Conservation (phyloP, 1,140 invertebrate genomes). For the Mylabris phalerata region DNA sequence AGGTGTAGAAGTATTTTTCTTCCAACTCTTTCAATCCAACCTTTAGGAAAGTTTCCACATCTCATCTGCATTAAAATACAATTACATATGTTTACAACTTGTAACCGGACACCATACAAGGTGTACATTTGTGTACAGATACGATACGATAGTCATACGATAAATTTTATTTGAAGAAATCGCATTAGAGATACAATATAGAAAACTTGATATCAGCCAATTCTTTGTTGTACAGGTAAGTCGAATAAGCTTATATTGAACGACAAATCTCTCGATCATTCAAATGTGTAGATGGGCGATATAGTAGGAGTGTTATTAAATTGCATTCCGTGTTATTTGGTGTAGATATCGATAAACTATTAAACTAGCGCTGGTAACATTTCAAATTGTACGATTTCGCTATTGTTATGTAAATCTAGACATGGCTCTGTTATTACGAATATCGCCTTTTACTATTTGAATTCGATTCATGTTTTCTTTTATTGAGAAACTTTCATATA, state of each 20-base stretch:
- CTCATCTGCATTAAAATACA: constrained; percentile 12
- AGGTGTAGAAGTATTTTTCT: neutral
- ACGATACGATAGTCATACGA: too few relatives aligned
- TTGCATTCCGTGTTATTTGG: too few relatives aligned
- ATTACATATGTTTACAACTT: constrained; percentile 10
- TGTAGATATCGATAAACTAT: too few relatives aligned
- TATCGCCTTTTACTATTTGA: constrained; percentile 18
- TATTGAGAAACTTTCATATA: constrained; percentile 15
- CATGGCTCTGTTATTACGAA: constrained; percentile 18
- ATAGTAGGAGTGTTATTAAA: too few relatives aligned
- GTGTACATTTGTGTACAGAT: constrained; percentile 7
- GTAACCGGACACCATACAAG: constrained; percentile 11
- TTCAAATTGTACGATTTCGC: constrained; percentile 14
- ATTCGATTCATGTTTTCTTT: constrained; percentile 13
- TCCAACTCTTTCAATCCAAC: neutral
- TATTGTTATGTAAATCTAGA: constrained; percentile 19
- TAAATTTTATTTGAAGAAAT: too few relatives aligned
- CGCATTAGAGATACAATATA: too few relatives aligned
- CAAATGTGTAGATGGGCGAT: too few relatives aligned
- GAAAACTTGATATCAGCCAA: too few relatives aligned
- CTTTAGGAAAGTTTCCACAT: neutral
- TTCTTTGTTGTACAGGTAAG: too few relatives aligned
- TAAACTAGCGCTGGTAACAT: neutral
- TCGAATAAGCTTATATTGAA: too few relatives aligned
- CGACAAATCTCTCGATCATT: too few relatives aligned